Evolutionary conservation across 2,888 invertebrate genomes (phyloP).

Genomic region (Drosophila koepferae): DNA sequence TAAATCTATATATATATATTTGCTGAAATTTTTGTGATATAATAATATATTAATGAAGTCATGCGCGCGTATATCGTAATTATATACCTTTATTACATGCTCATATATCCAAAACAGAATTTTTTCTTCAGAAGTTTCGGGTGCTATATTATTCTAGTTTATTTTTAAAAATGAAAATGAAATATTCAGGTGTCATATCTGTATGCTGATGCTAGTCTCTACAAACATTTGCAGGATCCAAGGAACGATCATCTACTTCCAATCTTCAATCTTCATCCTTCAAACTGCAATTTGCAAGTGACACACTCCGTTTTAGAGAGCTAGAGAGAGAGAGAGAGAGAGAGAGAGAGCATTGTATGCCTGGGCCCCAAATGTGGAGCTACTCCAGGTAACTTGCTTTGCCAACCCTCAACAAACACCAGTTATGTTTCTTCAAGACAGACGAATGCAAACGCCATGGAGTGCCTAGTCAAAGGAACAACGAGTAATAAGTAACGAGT

Average conservation of each 20-base stretch:
- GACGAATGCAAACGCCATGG: constrained; percentile 42
- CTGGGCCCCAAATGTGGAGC: constrained; percentile 30
- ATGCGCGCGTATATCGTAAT: constrained; percentile 1
- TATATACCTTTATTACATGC: constrained; percentile 6
- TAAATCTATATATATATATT: not conserved
- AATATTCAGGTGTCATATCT: not conserved
- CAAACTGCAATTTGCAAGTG: not conserved
- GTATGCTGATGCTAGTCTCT: constrained; percentile 35
- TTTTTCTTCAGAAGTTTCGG: not conserved
- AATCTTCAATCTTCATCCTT: not conserved
- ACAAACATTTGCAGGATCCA: constrained; percentile 41
- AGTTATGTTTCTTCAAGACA: constrained; percentile 76
- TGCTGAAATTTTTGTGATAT: not conserved
- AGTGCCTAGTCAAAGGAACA: constrained; percentile 14
- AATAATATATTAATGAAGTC: not conserved
- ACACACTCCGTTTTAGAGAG: not conserved
- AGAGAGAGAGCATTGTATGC: not conserved
- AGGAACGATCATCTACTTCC: not conserved
- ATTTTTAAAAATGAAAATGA: not conserved
- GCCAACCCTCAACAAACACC: constrained; percentile 54
- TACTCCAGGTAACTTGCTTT: constrained; percentile 72
- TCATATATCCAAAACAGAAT: not conserved
- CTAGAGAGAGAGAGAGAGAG: not conserved
- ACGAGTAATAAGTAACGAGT: constrained; percentile 25
- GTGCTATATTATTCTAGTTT: not conserved